Conservation (phyloP, 2,113 vertebrate species). For the Hypanus sabinus region DNA sequence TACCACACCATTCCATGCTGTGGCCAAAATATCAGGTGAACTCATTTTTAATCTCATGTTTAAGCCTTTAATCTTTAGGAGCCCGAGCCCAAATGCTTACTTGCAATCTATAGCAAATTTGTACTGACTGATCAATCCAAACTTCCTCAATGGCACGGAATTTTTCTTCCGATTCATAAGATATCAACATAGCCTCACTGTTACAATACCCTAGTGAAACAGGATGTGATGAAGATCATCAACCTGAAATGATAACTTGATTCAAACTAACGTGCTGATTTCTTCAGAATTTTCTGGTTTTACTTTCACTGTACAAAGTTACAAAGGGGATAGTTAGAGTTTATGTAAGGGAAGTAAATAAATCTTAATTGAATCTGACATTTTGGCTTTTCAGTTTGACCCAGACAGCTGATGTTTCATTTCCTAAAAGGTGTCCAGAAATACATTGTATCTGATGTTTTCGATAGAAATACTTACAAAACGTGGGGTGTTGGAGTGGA, state of each 20-base stretch:
- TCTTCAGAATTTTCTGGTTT: too few species aligned
- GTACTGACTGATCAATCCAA: background rate
- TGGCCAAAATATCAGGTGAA: background rate
- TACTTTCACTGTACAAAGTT: background rate
- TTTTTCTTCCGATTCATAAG: background rate
- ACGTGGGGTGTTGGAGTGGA: too few species aligned
- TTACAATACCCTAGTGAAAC: background rate
- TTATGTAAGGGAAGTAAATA: background rate
- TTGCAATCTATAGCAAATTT: background rate
- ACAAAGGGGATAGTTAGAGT: background rate
- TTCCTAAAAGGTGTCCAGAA: background rate
- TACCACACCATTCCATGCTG: too few species aligned
- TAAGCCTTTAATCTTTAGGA: background rate
- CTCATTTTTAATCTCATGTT: background rate
- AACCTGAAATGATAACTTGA: too few species aligned
- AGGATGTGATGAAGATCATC: too few species aligned
- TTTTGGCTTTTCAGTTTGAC: background rate
- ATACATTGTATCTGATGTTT: background rate
- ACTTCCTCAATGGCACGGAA: background rate
- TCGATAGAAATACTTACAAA: background rate
- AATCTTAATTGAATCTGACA: background rate
- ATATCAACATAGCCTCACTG: background rate
- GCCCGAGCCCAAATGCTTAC: background rate
- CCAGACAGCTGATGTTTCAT: background rate
- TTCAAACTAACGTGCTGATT: too few species aligned